These are phyloP conservation scores for Zenarchopterus dispar DNA, from an alignment of 2,797 vertebrate species.

Conservation along the genomic window DNA sequence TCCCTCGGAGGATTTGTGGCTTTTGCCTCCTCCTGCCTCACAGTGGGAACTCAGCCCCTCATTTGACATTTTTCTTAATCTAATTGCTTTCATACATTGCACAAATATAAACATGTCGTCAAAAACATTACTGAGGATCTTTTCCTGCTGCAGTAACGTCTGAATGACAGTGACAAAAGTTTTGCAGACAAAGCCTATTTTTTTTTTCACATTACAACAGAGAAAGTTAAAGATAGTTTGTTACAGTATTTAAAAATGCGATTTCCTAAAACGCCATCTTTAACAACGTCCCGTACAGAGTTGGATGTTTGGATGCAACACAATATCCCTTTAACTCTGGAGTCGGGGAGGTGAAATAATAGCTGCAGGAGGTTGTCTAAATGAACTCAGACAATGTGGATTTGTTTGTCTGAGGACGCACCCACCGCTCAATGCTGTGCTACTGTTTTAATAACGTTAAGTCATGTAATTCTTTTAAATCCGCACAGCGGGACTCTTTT, in stretches of 20 bases:
- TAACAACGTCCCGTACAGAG: neutral
- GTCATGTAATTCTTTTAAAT: neutral
- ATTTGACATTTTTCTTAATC: constrained; percentile 62
- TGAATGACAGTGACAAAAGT: no score
- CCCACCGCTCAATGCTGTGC: neutral
- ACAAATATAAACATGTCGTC: constrained; percentile 19
- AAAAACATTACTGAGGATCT: constrained; percentile 3
- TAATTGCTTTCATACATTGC: constrained; percentile 56
- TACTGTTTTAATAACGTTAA: neutral
- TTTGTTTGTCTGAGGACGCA: constrained; percentile 13
- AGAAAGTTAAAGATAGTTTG: constrained; percentile 6
- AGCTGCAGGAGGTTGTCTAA: constrained; percentile 8
- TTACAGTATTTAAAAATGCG: neutral
- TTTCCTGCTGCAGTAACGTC: neutral
- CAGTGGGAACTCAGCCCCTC: constrained; percentile 52
- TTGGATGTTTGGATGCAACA: constrained; percentile 19
- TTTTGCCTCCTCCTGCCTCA: constrained; percentile 48
- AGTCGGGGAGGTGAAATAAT: constrained; percentile 23
- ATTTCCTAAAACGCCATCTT: neutral
- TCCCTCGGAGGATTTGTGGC: constrained; percentile 63
- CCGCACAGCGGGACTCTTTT: constrained; percentile 8
- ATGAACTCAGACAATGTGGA: constrained; percentile 13
- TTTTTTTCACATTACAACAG: neutral
- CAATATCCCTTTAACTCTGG: constrained; percentile 49
- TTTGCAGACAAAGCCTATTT: constrained; percentile 10